Evolutionary conservation across 2,888 invertebrate species (phyloP).

Genomic region (Trissoscelio sp.): DNA sequence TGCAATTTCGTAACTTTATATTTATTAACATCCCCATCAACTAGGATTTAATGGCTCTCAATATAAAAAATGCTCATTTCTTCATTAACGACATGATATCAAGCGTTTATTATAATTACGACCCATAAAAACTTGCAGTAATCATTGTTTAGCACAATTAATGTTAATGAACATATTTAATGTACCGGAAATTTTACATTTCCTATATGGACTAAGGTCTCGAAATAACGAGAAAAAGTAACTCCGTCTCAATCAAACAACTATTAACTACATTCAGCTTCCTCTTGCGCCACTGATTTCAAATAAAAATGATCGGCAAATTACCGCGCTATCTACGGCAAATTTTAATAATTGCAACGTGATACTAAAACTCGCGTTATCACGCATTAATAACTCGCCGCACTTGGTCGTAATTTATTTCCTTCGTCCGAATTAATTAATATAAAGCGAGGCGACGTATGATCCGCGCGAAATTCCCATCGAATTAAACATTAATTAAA

Average conservation of each 20-base stretch:
- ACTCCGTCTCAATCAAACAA: slow-evolving; percentile 5
- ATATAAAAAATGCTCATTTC: slow-evolving; percentile 1
- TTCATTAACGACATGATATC: slow-evolving; percentile 5
- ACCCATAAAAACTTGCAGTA: slow-evolving; percentile 21
- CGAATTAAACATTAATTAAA: slow-evolving; percentile 52
- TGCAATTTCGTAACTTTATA: background rate
- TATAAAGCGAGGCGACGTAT: background rate
- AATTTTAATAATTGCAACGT: slow-evolving; percentile 12
- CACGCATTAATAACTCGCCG: background rate
- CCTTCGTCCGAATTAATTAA: slow-evolving; percentile 10
- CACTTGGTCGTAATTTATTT: slow-evolving; percentile 7
- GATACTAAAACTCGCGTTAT: slow-evolving; percentile 9
- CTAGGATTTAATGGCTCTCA: background rate
- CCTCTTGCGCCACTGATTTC: background rate
- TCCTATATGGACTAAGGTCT: slow-evolving; percentile 14
- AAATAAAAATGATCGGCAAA: slow-evolving; percentile 35
- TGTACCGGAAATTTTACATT: slow-evolving; percentile 32
- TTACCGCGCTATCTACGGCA: slow-evolving; percentile 1
- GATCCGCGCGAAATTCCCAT: background rate
- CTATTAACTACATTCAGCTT: slow-evolving; percentile 13
- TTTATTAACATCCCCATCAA: background rate
- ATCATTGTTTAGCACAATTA: slow-evolving; percentile 32
- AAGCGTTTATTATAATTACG: slow-evolving; percentile 24
- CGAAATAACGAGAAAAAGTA: slow-evolving; percentile 21
- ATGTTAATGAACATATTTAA: slow-evolving; percentile 46